These are phyloP conservation scores for Poecile atricapillus DNA, from an alignment of 2,113 vertebrate species.

Conservation along the genomic window DNA sequence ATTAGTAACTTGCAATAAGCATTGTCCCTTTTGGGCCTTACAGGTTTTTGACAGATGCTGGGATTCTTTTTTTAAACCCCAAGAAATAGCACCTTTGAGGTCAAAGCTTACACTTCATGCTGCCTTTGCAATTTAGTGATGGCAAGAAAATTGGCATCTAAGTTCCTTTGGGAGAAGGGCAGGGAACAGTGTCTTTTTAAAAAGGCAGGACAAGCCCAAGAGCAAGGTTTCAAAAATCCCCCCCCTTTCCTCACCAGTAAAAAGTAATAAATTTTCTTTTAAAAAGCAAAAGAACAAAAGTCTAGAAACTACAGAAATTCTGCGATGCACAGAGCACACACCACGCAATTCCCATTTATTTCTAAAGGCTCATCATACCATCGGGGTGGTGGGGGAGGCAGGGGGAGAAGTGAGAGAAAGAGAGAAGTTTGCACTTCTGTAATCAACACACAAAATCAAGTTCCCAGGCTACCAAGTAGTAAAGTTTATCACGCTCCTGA, in stretches of 20 bases:
- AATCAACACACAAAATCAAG: conserved; percentile 34
- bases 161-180: not conserved
- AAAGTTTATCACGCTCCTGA: conserved; percentile 53
- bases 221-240: not conserved
- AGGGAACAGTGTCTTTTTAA: not conserved
- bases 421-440: not conserved
- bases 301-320: not conserved
- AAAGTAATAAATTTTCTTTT: not conserved
- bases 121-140: not conserved
- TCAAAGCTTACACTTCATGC: not conserved
- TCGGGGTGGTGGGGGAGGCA: not conserved
- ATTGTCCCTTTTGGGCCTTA: not conserved
- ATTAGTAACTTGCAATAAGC: not conserved
- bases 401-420: not conserved
- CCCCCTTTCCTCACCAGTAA: not conserved
- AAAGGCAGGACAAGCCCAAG: not conserved
- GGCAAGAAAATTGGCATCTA: not conserved
- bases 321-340: not conserved
- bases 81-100: not conserved
- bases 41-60: not conserved
- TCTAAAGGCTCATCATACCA: not conserved
- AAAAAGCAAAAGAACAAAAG: not conserved
- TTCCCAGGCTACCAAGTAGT: conserved; percentile 54
- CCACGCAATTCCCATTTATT: not conserved
- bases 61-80: not conserved